A percentile compares a stretch with the other conserved stretches of the same genome.
These are phyloP conservation scores for Serrognathus titanus DNA, from an alignment of 2,888 invertebrate species.

Conservation along the genomic window DNA sequence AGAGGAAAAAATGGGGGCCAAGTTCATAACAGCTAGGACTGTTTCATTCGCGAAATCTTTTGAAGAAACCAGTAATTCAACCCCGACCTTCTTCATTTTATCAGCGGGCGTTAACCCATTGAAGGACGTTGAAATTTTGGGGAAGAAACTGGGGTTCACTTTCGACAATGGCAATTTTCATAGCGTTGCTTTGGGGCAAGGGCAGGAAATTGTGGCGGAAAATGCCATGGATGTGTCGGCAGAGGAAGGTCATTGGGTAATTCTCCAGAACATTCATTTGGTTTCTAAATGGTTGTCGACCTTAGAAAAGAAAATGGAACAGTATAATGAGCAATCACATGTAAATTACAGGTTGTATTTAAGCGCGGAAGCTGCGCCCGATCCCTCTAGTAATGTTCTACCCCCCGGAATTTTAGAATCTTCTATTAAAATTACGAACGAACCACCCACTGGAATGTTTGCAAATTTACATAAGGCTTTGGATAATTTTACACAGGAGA, in stretches of 20 bases:
- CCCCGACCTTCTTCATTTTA: constrained; percentile 90
- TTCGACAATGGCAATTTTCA: constrained; percentile 81
- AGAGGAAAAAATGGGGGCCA: constrained; percentile 81
- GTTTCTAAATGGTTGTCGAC: constrained; percentile 85
- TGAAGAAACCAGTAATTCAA: constrained; percentile 78
- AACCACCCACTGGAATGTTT: constrained; percentile 92
- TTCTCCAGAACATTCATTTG: constrained; percentile 89
- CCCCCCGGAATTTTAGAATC: constrained; percentile 88
- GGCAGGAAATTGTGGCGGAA: constrained; percentile 91
- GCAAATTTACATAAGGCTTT: constrained; percentile 91
- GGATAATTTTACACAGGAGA: constrained; percentile 90
- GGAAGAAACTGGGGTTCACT: constrained; percentile 75
- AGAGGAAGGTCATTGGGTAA: constrained; percentile 84
- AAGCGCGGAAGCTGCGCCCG: constrained; percentile 81
- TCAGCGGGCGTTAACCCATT: constrained; percentile 94
- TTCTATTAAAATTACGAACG: constrained; percentile 93
- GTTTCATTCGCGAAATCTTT: constrained; percentile 83
- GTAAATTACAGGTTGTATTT: constrained; percentile 70
- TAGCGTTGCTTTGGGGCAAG: constrained; percentile 91
- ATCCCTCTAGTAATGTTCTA: constrained; percentile 63
- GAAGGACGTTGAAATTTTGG: constrained; percentile 87
- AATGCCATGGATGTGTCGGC: constrained; percentile 77
- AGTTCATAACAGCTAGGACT: constrained; percentile 74
- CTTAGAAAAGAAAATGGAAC: constrained; percentile 89
- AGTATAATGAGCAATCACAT: constrained; percentile 66